Conservation (phyloP, 1,140 invertebrate species). For the Gonioctena quinquepunctata region DNA sequence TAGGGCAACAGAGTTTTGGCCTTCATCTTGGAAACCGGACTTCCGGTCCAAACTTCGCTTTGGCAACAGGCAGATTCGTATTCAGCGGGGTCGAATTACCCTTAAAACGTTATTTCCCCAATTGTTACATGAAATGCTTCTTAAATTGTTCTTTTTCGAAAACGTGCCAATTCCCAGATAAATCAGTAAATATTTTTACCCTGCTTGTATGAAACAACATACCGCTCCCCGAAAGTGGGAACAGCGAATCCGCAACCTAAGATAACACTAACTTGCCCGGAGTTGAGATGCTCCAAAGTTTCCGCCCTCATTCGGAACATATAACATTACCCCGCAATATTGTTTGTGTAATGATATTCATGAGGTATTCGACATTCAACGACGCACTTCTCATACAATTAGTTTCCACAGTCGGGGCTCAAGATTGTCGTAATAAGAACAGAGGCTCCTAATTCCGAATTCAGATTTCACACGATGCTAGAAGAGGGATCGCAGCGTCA, state of each 20-base stretch:
- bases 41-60: too few species aligned
- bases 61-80: too few species aligned
- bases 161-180: too few species aligned
- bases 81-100: too few species aligned
- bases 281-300: background rate
- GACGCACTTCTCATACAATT: slow-evolving; percentile 9
- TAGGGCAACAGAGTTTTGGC: too few species aligned
- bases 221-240: background rate
- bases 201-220: background rate
- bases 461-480: too few species aligned
- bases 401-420: background rate
- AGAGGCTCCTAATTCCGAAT: too few species aligned
- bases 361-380: slow-evolving; percentile 12
- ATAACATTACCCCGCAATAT: slow-evolving; percentile 8
- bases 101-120: too few species aligned
- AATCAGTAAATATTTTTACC: background rate
- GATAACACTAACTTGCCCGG: background rate
- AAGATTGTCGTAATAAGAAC: slow-evolving; percentile 3
- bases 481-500: too few species aligned
- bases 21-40: too few species aligned
- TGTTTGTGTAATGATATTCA: slow-evolving; percentile 16
- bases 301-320: background rate
- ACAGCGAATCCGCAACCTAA: background rate
- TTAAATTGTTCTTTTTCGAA: too few species aligned
- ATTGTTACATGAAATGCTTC: too few species aligned